Percentiles rank a stretch among this genome's conserved stretches.
These are phyloP conservation scores for Prietella phreatophila DNA, from an alignment of 2,113 vertebrate genomes.

Conservation along the genomic window DNA sequence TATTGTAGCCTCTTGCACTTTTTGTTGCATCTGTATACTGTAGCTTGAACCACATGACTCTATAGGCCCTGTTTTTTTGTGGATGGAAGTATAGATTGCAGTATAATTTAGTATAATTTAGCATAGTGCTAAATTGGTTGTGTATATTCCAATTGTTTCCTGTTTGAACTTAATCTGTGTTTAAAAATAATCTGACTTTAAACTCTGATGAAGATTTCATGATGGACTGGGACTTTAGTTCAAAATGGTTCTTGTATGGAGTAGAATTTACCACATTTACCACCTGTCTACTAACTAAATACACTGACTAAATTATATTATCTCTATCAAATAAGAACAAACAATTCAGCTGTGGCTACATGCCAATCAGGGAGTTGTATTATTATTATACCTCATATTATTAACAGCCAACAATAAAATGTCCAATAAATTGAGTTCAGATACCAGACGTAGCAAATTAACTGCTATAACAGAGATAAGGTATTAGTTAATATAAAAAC, in stretches of 20 bases:
- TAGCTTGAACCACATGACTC: conserved; percentile 26
- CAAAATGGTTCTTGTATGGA: neutral
- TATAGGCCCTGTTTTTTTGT: conserved; percentile 16
- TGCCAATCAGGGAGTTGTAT: neutral
- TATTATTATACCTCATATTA: neutral
- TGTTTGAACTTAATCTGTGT: neutral
- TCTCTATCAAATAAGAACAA: neutral
- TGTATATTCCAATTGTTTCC: neutral
- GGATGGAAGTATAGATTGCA: neutral
- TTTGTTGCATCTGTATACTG: conserved; percentile 35
- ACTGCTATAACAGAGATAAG: neutral
- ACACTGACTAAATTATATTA: neutral
- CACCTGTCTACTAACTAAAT: neutral
- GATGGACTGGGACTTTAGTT: neutral
- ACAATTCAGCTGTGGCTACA: neutral
- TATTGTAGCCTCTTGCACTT: conserved; percentile 29
- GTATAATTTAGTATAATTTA: neutral
- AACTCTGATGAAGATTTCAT: neutral
- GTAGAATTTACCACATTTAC: neutral
- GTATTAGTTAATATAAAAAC: neutral
- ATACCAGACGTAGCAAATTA: neutral
- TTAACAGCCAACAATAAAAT: neutral
- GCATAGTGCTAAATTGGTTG: neutral
- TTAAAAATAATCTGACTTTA: neutral
- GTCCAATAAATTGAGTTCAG: neutral